Evolutionary conservation across 2,888 invertebrate genomes (phyloP), one percentile per base, ranked within the genome.

Genomic region (Dioctria rufipes): DNA sequence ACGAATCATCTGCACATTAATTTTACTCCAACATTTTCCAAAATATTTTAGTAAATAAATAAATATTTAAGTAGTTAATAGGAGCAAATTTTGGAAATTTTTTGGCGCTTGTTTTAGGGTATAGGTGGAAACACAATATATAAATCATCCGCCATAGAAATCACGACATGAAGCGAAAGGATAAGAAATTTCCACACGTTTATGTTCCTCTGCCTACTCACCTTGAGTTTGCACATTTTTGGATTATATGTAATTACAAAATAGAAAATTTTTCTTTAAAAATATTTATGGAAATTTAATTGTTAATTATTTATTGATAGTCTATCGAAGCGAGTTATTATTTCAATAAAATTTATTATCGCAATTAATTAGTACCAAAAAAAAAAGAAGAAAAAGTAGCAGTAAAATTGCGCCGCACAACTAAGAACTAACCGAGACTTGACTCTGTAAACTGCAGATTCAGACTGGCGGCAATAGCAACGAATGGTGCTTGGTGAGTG

Each of bases 191-290:
- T n/a, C 11, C 4, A 8, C 4, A 4, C 54, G 11, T 11, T 11
- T 54, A 54, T 11, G 42, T 13, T 42, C 13, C 58, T 11, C 42
- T 37, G 25, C 3, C 60, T 73, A 73, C 73, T 73, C 43, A 73
- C 73, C 73, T 42, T 73, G 25, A 73, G 58, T 54, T 60, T 73
- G 73, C 73, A 73, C 73, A 73, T 73, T 51, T 54, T 25, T 67
- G 67, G 25, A 13, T n/a, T n/a, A n/a, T n/a, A n/a, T 67, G 2
- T 67, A 5, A 49, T 9, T 71, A 39, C 9, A 54, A 71, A 71
- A 71, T 46, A 6, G 49, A 6, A 46, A 46, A 46, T 1, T 37
- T 51, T 25, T 11, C 65, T 25, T 8, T 9, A n/a, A 71, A 40
- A 54, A 39, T 3, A n/a, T n/a, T 25, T n/a, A 46, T 46, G 39